Base-by-base conservation (phyloP, 1,140 invertebrate species). In the Linepithema humile region DNA sequence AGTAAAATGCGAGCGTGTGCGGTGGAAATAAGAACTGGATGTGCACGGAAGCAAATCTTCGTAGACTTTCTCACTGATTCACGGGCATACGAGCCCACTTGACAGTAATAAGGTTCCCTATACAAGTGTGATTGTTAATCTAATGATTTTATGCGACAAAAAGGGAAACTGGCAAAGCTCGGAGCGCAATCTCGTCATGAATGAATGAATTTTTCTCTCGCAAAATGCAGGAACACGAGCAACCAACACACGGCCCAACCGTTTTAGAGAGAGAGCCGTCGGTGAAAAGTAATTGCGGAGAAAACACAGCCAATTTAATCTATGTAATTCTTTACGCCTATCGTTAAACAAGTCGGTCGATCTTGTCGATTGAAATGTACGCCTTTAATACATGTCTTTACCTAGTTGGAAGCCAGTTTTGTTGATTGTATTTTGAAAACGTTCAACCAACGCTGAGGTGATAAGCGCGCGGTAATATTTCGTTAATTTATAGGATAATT, bases 21-120 rank as follows among this genome's bases (percentile, higher is more conserved):
- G 45, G 69, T 85, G 86, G 84, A 87, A 92, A 87, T 87, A 90
- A 93, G 93, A 69, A 92, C 94, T 94, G 90, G 85, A 94, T 94
- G 93, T 93, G 91, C 93, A 94, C 69, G 91, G 89, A 89, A 94
- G 89, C 94, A 94, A 90, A 94, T 92, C 93, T 91, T 91, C 6
- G 65, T 89, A 48, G 89, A 94, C 93, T 94, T 94, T 94, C 93
- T 91, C 92, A 93, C 80, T 23, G 72, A 86, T 77, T 84, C 59
- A 57, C 23, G 20, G 10, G 10, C 50, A 35, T 38, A 35, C 6
- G n/a, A 59, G 12, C 69, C 60, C 10, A 17, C 60, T 72, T 65
- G 83, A 85, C 78, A 59, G 32, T 69, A n/a, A 55, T 29, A n/a
- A n/a, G 20, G 12, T 20, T 35, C 32, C 10, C 26, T n/a, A 74